These are phyloP conservation scores for Gortyna flavago DNA, from an alignment of 2,888 invertebrate genomes.

Conservation along the genomic window DNA sequence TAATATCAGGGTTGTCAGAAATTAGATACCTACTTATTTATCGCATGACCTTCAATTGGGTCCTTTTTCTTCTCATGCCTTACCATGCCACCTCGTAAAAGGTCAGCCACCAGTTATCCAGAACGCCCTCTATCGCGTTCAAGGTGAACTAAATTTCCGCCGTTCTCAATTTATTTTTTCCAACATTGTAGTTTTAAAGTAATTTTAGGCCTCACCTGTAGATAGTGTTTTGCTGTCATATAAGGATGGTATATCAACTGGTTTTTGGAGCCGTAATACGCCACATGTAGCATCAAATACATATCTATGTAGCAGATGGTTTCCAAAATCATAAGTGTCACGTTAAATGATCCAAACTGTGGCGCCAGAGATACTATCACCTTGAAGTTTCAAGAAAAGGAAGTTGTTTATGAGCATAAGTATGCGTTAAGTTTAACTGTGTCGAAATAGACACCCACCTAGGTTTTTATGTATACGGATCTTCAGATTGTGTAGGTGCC, in stretches of 20 bases:
- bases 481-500: conserved; percentile 45
- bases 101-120: background rate
- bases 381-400: conserved; percentile 71
- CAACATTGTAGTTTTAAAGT: background rate
- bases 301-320: conserved; percentile 85
- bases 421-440: conserved; percentile 21
- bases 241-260: conserved; percentile 89
- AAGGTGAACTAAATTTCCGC: background rate
- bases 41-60: background rate
- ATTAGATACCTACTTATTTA: background rate
- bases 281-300: conserved; percentile 88
- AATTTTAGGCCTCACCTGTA: conserved; percentile 73
- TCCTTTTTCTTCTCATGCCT: background rate
- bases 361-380: conserved; percentile 84
- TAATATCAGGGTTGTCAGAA: background rate
- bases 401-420: conserved; percentile 21
- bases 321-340: conserved; percentile 80
- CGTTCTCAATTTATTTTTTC: background rate
- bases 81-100: background rate
- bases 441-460: conserved; percentile 46
- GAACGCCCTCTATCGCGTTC: background rate
- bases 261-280: conserved; percentile 86
- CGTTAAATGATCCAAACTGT: conserved; percentile 75
- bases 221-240: conserved; percentile 86
- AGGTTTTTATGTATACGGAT: conserved; percentile 15